Evolutionary conservation across 1,140 invertebrate genomes (phyloP), one percentile per base, ranked within the genome.

Genomic region (Phortica variegata): DNA sequence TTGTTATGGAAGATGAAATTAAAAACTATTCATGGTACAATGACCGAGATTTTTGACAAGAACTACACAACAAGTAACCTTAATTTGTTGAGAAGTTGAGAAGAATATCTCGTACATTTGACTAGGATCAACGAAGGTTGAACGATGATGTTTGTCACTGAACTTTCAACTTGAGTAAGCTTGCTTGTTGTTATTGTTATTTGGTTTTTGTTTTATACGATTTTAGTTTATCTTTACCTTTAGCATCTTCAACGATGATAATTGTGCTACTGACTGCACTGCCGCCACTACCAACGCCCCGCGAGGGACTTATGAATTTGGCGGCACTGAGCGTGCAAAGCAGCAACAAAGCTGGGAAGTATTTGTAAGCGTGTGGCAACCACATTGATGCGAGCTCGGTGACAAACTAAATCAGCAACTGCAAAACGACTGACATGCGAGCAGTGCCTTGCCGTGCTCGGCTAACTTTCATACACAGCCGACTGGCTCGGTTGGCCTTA

Each of bases 231-330:
- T n/a, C 23, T 54, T 60, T 71, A 75, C 72, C 72, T 68, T 75
- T 75, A 36, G 72, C 72, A 62, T 75, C 72, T 50, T 75, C 72
- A 43, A 75, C 72, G 38, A 75, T 63, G 21, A 75, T 75, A 38
- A 75, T 75, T 15, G 68, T 75, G 52, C 72, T 75, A 42, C 58
- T 65, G 34, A 66, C 49, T 49, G 66, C 56, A 55, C 52, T 45
- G 26, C 38, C 20, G 21, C 32, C 41, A 37, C 29, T 3, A 31
- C 23, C 10, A 15, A 36, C 66, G 45, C 61, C 65, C 0, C 61
- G 51, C 47, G 63, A 69, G 60, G 63, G 65, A 68, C 63, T 68
- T 31, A 68, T 60, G 16, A 68, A 68, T 43, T 68, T 68, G 18
- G 57, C 61, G 34, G 29, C 32, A 42, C 43, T 42, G 18, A 18